A percentile compares a stretch with the other conserved stretches of the same genome.
Evolutionary conservation across 2,888 invertebrate species (phyloP).

Genomic region (Scaptomyza cyrtandrae): DNA sequence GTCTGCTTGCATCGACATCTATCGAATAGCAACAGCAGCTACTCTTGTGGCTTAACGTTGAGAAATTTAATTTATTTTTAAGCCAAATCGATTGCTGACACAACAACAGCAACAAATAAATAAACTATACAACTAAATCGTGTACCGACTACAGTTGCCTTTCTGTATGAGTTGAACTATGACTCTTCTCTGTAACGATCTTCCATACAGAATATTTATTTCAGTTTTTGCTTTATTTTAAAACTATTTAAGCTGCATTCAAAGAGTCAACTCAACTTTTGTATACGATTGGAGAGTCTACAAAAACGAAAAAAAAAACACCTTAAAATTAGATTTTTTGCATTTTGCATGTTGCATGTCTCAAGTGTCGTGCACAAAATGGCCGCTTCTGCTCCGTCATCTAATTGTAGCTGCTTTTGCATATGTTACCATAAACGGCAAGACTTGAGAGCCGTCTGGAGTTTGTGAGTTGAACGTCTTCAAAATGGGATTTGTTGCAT

Average conservation of each 20-base stretch:
- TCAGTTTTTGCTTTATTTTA: conserved; percentile 6
- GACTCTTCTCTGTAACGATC: background rate
- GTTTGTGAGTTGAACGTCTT: conserved; percentile 28
- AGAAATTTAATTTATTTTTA: conserved; percentile 72
- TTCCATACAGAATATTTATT: conserved; percentile 3
- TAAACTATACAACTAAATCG: conserved; percentile 8
- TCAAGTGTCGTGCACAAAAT: conserved; percentile 42
- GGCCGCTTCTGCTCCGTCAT: conserved; percentile 6
- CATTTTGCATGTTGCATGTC: conserved; percentile 32
- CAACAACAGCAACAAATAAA: conserved; percentile 5
- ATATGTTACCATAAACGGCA: conserved; percentile 53
- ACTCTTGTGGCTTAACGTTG: conserved; percentile 18
- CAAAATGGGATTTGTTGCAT: conserved; percentile 17
- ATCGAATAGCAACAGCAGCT: background rate
- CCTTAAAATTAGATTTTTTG: conserved; percentile 27
- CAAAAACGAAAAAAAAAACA: background rate
- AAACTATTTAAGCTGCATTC: background rate
- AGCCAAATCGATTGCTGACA: conserved; percentile 66
- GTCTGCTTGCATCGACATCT: conserved; percentile 37
- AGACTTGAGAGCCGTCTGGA: conserved; percentile 13
- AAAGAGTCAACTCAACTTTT: conserved; percentile 2
- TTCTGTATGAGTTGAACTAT: conserved; percentile 49
- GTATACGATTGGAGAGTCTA: conserved; percentile 26
- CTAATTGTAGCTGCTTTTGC: conserved; percentile 51
- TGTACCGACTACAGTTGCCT: conserved; percentile 42